A percentile compares a stretch with the other conserved stretches of the same genome.
phyloP scores from a whole-genome alignment of 2,888 invertebrate genomes.

The Metalampra italica region DNA sequence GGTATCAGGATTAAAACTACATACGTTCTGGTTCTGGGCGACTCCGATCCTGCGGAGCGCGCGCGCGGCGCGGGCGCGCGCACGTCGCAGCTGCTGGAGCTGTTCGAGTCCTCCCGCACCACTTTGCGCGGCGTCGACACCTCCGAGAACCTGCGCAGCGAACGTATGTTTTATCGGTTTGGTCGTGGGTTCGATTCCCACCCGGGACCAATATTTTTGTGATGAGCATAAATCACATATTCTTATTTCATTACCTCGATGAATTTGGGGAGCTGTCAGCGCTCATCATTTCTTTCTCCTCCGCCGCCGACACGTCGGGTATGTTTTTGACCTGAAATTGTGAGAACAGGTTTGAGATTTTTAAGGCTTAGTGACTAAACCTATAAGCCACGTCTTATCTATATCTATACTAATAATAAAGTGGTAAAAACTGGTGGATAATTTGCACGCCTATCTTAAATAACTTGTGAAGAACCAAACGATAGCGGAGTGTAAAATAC shows the following conservation, averaged over 20 bases:
- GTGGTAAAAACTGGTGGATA: too few relatives aligned
- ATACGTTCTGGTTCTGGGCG: slow-evolving; percentile 19
- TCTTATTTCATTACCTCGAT: slow-evolving; percentile 41
- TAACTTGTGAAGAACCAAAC: too few relatives aligned
- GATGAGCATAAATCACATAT: too few relatives aligned
- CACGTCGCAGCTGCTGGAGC: slow-evolving; percentile 51
- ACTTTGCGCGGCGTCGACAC: slow-evolving; percentile 43
- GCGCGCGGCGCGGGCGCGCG: slow-evolving; percentile 11
- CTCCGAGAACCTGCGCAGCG: slow-evolving; percentile 62
- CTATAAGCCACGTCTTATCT: too few relatives aligned
- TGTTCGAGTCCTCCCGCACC: slow-evolving; percentile 60
- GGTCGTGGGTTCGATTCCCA: too few relatives aligned
- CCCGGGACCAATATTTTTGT: too few relatives aligned
- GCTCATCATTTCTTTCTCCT: slow-evolving; percentile 78
- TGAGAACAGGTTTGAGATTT: too few relatives aligned
- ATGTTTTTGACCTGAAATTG: slow-evolving; percentile 80
- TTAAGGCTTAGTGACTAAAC: slow-evolving; percentile 5
- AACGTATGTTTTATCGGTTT: too few relatives aligned
- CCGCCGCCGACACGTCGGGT: slow-evolving; percentile 84
- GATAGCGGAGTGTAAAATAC: too few relatives aligned
- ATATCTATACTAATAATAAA: too few relatives aligned
- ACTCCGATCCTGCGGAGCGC: slow-evolving; percentile 40
- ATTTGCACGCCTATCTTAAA: too few relatives aligned
- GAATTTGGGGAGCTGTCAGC: slow-evolving; percentile 66
- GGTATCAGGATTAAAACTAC: too few relatives aligned